phyloP scores from a whole-genome alignment of 2,113 vertebrate species.

The Urocolius indicus region DNA sequence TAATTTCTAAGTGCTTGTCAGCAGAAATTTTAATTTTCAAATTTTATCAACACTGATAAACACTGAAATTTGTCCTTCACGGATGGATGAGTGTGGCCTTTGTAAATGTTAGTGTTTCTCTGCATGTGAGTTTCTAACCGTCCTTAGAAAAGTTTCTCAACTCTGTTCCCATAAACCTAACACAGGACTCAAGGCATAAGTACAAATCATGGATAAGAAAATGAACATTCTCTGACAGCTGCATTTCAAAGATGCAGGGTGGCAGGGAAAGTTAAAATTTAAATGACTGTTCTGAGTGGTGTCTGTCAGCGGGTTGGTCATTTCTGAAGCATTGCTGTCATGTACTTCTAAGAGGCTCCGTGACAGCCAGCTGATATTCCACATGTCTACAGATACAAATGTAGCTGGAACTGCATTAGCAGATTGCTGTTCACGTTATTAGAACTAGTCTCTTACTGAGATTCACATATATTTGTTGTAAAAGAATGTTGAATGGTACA shows the following conservation, averaged over 20 bases:
- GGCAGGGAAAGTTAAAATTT: neutral
- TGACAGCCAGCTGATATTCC: neutral
- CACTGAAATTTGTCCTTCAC: neutral
- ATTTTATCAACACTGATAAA: neutral
- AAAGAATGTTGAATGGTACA: neutral
- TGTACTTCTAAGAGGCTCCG: neutral
- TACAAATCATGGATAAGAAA: neutral
- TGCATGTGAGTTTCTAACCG: neutral
- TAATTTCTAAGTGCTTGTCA: neutral
- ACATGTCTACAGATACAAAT: neutral
- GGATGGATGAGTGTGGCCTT: neutral
- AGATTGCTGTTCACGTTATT: neutral
- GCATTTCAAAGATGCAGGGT: neutral
- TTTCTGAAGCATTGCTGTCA: neutral
- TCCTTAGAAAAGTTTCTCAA: neutral
- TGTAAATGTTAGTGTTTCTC: neutral
- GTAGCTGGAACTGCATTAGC: neutral
- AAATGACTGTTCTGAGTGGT: neutral
- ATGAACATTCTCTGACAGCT: neutral
- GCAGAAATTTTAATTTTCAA: neutral
- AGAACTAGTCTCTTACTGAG: neutral
- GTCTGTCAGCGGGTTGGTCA: neutral
- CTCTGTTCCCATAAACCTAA: neutral
- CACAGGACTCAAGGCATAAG: neutral
- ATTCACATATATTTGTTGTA: neutral